Evolutionary conservation across 2,888 invertebrate species (phyloP), one percentile per base, ranked within the genome.

Genomic region (Harpalus rubripes): DNA sequence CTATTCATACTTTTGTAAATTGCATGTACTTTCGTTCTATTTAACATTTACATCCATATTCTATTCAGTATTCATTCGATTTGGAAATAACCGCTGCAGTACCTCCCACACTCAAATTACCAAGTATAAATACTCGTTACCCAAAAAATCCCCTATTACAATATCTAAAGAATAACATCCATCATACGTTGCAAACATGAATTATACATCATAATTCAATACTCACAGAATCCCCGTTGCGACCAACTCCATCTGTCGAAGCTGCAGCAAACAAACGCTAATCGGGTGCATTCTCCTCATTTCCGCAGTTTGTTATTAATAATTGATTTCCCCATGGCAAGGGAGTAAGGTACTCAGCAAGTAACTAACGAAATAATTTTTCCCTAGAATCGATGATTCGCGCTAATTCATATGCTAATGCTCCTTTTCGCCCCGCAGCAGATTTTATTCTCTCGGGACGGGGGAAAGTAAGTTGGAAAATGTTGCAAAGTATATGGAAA

Each of bases 321-420:
- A 81, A 81, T 81, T 81, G 81, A 81, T 81, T 81, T 81, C 81
- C 81, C 81, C n/a, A 16, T 81, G 44, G 81, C 41, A n/a, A 7
- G n/a, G 10, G 44, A 52, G 12, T 8, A 12, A 32, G 32, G 32
- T 32, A 32, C n/a, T 22, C 26, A 22, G 39, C 41, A 61, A 3
- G n/a, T 41, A 58, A n/a, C 76, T 72, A 76, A 63, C 63, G 41
- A 44, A 81, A 81, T 81, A 81, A 81, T 81, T 81, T 81, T 65
- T 65, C 63, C 61, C 80, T 18, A 22, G 41, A 41, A 81, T 81
- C 81, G 81, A 63, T 65, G 61, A 81, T 81, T 81, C 52, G 81
- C n/a, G 81, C 81, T 81, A 81, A 81, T 81, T 61, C 81, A 81
- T 81, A 81, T 81, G 81, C 41, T 63, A 81, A 81, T 81, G 16